Conservation (phyloP, 1,140 invertebrate species). For the Drosophila sechellia region DNA sequence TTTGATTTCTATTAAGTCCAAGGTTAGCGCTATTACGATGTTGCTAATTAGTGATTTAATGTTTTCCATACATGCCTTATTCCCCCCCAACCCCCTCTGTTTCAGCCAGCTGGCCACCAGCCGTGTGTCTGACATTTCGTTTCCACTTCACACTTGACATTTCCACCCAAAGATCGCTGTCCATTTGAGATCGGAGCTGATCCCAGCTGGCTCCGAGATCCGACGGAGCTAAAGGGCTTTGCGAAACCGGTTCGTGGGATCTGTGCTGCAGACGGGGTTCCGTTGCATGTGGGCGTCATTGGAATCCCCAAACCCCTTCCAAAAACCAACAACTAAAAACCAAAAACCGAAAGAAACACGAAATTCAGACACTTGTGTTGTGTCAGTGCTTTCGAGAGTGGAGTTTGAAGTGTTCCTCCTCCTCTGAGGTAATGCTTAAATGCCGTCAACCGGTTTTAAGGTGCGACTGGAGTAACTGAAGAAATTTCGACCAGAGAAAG, state of each 20-base stretch:
- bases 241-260: slow-evolving; percentile 48
- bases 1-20: slow-evolving; percentile 82
- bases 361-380: slow-evolving; percentile 53
- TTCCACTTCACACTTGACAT: slow-evolving; percentile 73
- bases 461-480: slow-evolving; percentile 62
- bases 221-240: slow-evolving; percentile 48
- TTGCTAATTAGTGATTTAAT: slow-evolving; percentile 78
- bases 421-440: slow-evolving; percentile 52
- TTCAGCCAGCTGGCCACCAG: slow-evolving; percentile 12
- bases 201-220: slow-evolving; percentile 2
- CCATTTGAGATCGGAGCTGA: slow-evolving; percentile 26
- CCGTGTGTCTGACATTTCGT: slow-evolving; percentile 63
- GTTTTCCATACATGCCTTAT: slow-evolving; percentile 38
- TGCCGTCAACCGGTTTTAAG: slow-evolving; percentile 74
- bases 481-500: slow-evolving; percentile 39
- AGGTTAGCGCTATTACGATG: slow-evolving; percentile 67
- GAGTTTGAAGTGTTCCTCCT: slow-evolving; percentile 16
- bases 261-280: slow-evolving; percentile 26
- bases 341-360: background rate
- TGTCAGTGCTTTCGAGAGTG: slow-evolving; percentile 49
- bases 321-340: background rate
- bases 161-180: slow-evolving; percentile 43
- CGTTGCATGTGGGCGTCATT: slow-evolving; percentile 51
- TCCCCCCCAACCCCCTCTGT: background rate
- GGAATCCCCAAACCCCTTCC: slow-evolving; percentile 15